A percentile compares a stretch with the other conserved stretches of the same genome.
Evolutionary conservation across 2,888 invertebrate genomes (phyloP).

Genomic region (Leptinotarsa juncta): DNA sequence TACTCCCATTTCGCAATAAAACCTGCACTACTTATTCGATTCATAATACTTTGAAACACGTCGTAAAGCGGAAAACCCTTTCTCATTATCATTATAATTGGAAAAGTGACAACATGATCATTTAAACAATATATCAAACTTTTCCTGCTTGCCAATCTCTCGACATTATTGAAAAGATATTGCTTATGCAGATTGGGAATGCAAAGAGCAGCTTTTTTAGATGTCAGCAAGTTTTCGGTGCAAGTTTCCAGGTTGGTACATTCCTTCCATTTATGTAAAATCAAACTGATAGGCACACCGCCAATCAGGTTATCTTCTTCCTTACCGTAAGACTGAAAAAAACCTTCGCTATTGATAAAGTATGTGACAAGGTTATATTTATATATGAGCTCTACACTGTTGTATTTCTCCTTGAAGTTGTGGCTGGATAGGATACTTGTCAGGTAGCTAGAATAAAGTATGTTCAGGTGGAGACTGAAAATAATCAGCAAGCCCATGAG

Average conservation of each 20-base stretch:
- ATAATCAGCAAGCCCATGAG: slow-evolving; percentile 50
- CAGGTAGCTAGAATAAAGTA: slow-evolving; percentile 53
- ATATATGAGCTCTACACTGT: slow-evolving; percentile 50
- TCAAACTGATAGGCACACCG: slow-evolving; percentile 30
- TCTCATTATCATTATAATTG: slow-evolving; percentile 58
- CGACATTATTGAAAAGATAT: slow-evolving; percentile 52
- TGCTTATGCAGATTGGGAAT: slow-evolving; percentile 54
- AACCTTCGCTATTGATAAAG: slow-evolving; percentile 47
- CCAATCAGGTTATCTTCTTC: slow-evolving; percentile 27
- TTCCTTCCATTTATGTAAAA: slow-evolving; percentile 36
- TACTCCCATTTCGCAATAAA: slow-evolving; percentile 48
- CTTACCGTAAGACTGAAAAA: slow-evolving; percentile 40
- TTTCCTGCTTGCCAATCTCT: slow-evolving; percentile 47
- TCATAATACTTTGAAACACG: slow-evolving; percentile 53
- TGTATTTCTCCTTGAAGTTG: slow-evolving; percentile 52
- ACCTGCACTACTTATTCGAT: slow-evolving; percentile 55
- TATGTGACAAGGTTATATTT: slow-evolving; percentile 51
- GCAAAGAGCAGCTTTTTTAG: slow-evolving; percentile 52
- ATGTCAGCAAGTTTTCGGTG: slow-evolving; percentile 47
- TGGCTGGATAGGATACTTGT: slow-evolving; percentile 54
- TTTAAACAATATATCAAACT: slow-evolving; percentile 52
- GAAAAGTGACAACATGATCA: slow-evolving; percentile 55
- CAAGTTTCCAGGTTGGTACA: slow-evolving; percentile 51
- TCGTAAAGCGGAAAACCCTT: slow-evolving; percentile 59
- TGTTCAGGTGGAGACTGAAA: slow-evolving; percentile 51